Base-by-base conservation (phyloP, 2,888 invertebrate species). In the Polydrusus cervinus region DNA sequence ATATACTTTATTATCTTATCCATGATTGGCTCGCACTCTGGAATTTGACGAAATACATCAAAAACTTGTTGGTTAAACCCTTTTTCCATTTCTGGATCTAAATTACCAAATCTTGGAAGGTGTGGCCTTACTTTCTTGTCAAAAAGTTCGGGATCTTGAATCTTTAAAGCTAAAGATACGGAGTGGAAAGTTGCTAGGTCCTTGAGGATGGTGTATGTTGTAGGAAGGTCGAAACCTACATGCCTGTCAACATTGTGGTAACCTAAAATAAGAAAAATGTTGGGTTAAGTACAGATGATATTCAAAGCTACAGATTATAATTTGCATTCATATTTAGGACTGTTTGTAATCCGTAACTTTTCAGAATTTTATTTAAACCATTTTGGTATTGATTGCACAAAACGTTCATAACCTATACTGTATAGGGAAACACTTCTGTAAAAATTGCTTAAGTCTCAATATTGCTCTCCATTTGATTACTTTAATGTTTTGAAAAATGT, bases 111-210 rank as follows among this genome's bases (percentile, higher is more conserved):
- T 13, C 3, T 38, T 7, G 76, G 53, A 13, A 69, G 49, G 53
- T 65, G 70, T 5, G 73, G 72, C 40, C 18, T 47, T 14, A 78
- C 57, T 16, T 78, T 75, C 11, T 11, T 51, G 0, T 76, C 57
- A 45, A 76, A 78, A 8, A 78, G 68, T 25, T 40, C 55, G 34
- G 69, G 74, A 13, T 78, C 40, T 67, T 71, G 53, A 2, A 51
- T 14, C 20, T 71, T 60, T 11, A 78, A 71, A 20, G 76, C 78
- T 16, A 76, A 45, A 20, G 76, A 67, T 9, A 76, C 49, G 3
- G 76, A 68, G 64, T 78, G 78, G 30, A 78, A 76, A 1, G 74
- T 66, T 47, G 78, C 76, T 38, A 78, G 45, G 14, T 65, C 71
- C 60, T 34, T 78, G 10, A 78, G 69, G 45, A 78, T 30, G 13